phyloP scores from a whole-genome alignment of 2,888 invertebrate genomes.

The Prosapia bicincta region DNA sequence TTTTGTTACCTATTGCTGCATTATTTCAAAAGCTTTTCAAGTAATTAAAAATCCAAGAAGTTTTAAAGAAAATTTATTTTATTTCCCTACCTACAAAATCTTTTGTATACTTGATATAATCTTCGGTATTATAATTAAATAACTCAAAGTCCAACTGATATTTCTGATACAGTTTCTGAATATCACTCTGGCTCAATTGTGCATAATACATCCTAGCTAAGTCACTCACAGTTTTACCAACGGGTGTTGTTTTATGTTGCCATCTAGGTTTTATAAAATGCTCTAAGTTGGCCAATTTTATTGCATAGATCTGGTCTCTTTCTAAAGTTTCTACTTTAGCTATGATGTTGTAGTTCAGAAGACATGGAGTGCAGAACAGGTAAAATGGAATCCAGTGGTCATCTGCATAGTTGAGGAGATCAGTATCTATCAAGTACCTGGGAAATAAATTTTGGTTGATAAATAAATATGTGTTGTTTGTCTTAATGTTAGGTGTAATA shows the following conservation, averaged over 20 bases:
- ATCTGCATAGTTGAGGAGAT: constrained; percentile 49
- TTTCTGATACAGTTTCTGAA: constrained; percentile 47
- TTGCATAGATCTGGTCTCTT: constrained; percentile 51
- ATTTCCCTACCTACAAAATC: background rate
- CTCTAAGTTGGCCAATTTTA: constrained; percentile 44
- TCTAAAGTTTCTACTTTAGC: constrained; percentile 55
- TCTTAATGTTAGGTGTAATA: no score
- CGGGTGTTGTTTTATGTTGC: constrained; percentile 44
- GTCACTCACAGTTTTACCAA: constrained; percentile 29
- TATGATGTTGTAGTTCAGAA: constrained; percentile 53
- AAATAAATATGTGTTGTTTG: no score
- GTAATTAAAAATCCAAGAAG: no score
- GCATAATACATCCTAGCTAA: constrained; percentile 48
- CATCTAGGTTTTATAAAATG: constrained; percentile 43
- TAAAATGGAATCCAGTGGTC: constrained; percentile 59
- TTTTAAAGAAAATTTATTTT: background rate
- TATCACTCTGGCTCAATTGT: constrained; percentile 45
- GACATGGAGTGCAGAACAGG: constrained; percentile 55
- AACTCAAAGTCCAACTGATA: constrained; percentile 53
- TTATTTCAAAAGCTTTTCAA: no score
- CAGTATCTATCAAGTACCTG: constrained; percentile 47
- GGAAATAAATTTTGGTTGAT: no score
- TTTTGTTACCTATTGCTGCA: no score
- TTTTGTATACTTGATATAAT: constrained; percentile 44
- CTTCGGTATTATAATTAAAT: constrained; percentile 49